Conservation (phyloP, 1,140 invertebrate species). For the Lithobius niger region DNA sequence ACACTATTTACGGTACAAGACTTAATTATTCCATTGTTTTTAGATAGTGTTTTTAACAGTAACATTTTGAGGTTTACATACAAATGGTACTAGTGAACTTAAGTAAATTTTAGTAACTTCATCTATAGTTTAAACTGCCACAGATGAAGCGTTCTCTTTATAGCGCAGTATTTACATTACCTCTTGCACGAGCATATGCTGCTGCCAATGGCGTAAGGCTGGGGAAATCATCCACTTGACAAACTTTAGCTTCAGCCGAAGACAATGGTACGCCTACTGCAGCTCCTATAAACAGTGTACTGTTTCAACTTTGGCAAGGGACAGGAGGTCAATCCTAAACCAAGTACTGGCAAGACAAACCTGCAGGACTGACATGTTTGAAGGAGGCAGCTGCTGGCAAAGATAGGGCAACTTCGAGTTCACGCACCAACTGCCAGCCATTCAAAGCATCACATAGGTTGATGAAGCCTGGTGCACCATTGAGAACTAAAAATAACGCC, state of each 20-base stretch:
- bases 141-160: too few species aligned
- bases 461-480: constrained; percentile 92
- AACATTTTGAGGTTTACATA: too few species aligned
- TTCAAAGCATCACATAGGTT: constrained; percentile 96
- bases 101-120: too few species aligned
- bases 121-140: too few species aligned
- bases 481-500: constrained; percentile 46
- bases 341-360: too few species aligned
- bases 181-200: constrained; percentile 86
- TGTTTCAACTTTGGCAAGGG: background rate
- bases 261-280: constrained; percentile 71
- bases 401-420: constrained; percentile 60
- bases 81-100: too few species aligned
- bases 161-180: constrained; percentile 25
- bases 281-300: constrained; percentile 50
- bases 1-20: too few species aligned
- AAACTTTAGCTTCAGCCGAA: constrained; percentile 61
- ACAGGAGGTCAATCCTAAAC: background rate
- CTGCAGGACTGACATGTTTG: constrained; percentile 94
- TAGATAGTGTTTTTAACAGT: too few species aligned
- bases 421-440: constrained; percentile 88
- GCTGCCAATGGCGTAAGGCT: constrained; percentile 70
- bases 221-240: constrained; percentile 80
- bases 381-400: constrained; percentile 92
- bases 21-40: too few species aligned